Evolutionary conservation across 2,113 vertebrate genomes (phyloP).

Genomic region (Pelvicachromis taeniatus): DNA sequence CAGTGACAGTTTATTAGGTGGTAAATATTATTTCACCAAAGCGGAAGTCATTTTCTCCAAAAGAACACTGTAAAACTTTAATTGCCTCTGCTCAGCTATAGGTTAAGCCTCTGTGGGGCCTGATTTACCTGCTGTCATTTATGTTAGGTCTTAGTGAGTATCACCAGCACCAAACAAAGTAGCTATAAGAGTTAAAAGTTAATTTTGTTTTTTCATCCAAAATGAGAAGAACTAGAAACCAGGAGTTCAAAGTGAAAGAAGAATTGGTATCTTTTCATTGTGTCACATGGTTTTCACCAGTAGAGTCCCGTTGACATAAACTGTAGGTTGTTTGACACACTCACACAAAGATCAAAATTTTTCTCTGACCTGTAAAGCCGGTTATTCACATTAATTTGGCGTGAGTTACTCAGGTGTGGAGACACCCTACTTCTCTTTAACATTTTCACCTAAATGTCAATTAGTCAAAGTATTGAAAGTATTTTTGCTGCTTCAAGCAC

Average conservation of each 20-base stretch:
- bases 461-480: not conserved
- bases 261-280: not conserved
- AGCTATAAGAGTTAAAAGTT: constrained; percentile 4
- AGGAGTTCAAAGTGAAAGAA: not conserved
- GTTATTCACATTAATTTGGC: not conserved
- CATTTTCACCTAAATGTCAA: not conserved
- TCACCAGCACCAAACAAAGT: not conserved
- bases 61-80: constrained; percentile 48
- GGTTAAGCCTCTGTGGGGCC: constrained; percentile 22
- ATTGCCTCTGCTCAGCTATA: constrained; percentile 39
- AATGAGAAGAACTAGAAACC: not conserved
- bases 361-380: not conserved
- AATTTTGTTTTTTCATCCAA: not conserved
- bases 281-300: not conserved
- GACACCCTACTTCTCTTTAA: not conserved
- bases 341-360: not conserved
- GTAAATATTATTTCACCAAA: constrained; percentile 56
- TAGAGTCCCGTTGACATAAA: not conserved
- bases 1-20: constrained; percentile 57
- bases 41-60: constrained; percentile 42
- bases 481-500: not conserved
- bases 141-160: constrained; percentile 5
- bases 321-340: not conserved
- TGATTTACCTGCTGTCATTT: constrained; percentile 34
- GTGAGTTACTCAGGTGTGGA: not conserved